Evolutionary conservation across 2,888 invertebrate genomes (phyloP).

Genomic region (Pseudoips prasinana): DNA sequence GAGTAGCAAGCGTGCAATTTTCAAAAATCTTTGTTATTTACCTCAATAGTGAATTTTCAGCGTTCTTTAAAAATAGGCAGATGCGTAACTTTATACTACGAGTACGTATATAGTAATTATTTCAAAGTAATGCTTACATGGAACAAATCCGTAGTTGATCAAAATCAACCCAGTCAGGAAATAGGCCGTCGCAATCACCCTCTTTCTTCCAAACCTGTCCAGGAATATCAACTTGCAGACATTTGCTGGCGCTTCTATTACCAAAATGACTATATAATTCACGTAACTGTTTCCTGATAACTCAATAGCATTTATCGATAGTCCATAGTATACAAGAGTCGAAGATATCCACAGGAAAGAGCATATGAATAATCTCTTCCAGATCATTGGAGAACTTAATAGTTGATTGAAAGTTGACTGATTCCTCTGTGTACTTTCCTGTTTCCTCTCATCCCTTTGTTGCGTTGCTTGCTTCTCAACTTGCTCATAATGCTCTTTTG

Average conservation of each 20-base stretch:
- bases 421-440: slow-evolving; percentile 53
- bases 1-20: no score
- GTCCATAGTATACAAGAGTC: slow-evolving; percentile 89
- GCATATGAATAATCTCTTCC: slow-evolving; percentile 84
- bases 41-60: no score
- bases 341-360: slow-evolving; percentile 90
- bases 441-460: slow-evolving; percentile 66
- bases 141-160: slow-evolving; percentile 83
- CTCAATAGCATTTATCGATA: slow-evolving; percentile 89
- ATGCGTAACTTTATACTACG: no score
- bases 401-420: slow-evolving; percentile 66
- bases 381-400: slow-evolving; percentile 74
- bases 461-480: slow-evolving; percentile 69
- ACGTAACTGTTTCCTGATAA: slow-evolving; percentile 88
- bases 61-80: no score
- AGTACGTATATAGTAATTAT: no score
- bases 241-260: slow-evolving; percentile 89
- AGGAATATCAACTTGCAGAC: slow-evolving; percentile 84
- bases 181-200: slow-evolving; percentile 83
- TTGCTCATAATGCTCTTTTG: slow-evolving; percentile 70
- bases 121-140: slow-evolving; percentile 55
- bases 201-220: slow-evolving; percentile 85
- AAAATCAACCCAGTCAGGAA: slow-evolving; percentile 84
- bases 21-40: no score
- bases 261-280: slow-evolving; percentile 86